phyloP scores from a whole-genome alignment of 2,888 invertebrate genomes.

The Lasioglossum oenotherae region DNA sequence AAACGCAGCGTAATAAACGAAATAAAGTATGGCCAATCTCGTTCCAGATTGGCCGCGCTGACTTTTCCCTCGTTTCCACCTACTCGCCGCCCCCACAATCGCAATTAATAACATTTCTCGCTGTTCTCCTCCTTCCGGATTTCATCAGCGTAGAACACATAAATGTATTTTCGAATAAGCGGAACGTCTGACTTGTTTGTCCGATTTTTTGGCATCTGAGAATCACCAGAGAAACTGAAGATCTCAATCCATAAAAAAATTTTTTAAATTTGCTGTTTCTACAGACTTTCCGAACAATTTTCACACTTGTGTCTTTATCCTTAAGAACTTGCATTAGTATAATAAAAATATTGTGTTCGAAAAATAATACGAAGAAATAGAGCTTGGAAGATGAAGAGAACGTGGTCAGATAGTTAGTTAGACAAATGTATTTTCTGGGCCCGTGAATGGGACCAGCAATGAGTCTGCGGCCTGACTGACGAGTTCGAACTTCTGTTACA shows the following conservation, averaged over 20 bases:
- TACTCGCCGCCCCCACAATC: conserved; percentile 3
- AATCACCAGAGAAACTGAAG: too few relatives aligned
- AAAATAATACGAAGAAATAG: background rate
- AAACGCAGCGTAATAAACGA: conserved; percentile 45
- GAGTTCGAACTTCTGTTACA: conserved; percentile 66
- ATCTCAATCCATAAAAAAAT: background rate
- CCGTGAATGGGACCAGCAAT: background rate
- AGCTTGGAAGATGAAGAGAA: too few relatives aligned
- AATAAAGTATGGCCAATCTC: conserved; percentile 55
- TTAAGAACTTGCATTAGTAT: background rate
- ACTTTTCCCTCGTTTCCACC: conserved; percentile 32
- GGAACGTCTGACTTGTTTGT: too few relatives aligned
- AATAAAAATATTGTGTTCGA: background rate
- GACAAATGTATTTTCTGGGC: conserved; percentile 2
- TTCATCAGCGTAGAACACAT: background rate
- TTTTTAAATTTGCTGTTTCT: background rate
- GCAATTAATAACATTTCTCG: conserved; percentile 44
- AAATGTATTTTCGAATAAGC: background rate
- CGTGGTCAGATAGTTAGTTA: background rate
- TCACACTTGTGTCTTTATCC: background rate
- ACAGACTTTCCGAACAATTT: background rate
- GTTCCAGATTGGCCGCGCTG: conserved; percentile 32
- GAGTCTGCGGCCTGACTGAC: background rate
- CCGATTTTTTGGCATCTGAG: too few relatives aligned
- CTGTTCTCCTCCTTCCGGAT: background rate